phyloP scores from a whole-genome alignment of 2,113 vertebrate species.

The Dipodomys merriami region DNA sequence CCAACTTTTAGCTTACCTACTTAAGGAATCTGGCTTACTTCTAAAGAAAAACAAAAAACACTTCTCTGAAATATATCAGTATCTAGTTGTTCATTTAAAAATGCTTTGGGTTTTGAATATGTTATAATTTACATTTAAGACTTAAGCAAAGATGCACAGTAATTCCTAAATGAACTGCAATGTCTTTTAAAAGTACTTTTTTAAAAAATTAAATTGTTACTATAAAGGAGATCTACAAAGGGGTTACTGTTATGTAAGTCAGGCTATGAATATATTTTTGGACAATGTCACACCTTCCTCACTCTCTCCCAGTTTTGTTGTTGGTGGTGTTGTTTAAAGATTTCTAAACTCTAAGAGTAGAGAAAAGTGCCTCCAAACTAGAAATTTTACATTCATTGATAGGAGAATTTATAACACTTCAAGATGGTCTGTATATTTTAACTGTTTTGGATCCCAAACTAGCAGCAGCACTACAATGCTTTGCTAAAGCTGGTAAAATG shows the following conservation, averaged over 20 bases:
- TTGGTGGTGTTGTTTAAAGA: neutral
- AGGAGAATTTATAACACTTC: neutral
- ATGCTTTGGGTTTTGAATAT: slow-evolving; percentile 39
- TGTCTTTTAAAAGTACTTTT: neutral
- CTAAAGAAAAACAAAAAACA: slow-evolving; percentile 30
- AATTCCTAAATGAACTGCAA: slow-evolving; percentile 23
- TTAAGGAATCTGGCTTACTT: slow-evolving; percentile 10
- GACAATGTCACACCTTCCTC: no score
- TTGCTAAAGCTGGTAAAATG: slow-evolving; percentile 93
- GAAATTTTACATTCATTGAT: slow-evolving; percentile 4
- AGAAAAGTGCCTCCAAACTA: neutral
- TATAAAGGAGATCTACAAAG: no score
- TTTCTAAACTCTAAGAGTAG: neutral
- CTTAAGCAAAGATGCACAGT: neutral
- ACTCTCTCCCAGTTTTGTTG: no score
- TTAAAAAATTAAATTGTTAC: no score
- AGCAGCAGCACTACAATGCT: slow-evolving; percentile 84
- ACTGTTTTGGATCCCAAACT: slow-evolving; percentile 52
- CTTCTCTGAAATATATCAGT: slow-evolving; percentile 15
- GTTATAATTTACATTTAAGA: slow-evolving; percentile 57
- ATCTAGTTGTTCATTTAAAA: slow-evolving; percentile 47
- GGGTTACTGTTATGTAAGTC: no score
- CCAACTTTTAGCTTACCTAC: slow-evolving; percentile 29
- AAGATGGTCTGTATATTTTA: neutral
- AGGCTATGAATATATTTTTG: no score